phyloP scores from a whole-genome alignment of 2,113 vertebrate genomes.

The Sceloporus tristichus region DNA sequence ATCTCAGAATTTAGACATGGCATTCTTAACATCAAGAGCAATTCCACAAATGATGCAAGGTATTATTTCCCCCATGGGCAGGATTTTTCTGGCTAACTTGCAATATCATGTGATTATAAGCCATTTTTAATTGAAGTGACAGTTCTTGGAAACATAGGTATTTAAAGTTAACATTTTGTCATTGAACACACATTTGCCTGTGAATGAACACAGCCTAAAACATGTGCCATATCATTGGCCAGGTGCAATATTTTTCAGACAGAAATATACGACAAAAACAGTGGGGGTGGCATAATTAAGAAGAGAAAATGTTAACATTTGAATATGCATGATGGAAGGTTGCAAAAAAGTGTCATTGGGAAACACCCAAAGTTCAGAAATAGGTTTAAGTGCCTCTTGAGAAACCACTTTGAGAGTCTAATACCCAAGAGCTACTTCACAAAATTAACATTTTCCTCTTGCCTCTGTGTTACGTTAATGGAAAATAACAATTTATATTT shows the following conservation, averaged over 20 bases:
- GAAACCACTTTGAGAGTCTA: not conserved
- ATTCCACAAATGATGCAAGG: not conserved
- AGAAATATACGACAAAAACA: not conserved
- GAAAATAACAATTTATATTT: not conserved
- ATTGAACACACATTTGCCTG: not conserved
- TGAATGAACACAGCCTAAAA: not conserved
- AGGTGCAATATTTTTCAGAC: not conserved
- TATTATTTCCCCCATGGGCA: not conserved
- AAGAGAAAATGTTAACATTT: not conserved
- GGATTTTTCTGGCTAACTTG: not conserved
- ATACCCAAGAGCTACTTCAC: not conserved
- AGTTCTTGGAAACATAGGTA: not conserved
- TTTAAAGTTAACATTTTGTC: not conserved
- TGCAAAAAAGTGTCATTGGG: not conserved
- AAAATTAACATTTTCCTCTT: not conserved
- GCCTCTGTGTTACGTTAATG: too few relatives aligned
- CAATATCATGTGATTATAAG: not conserved
- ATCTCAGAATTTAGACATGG: not conserved
- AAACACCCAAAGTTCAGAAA: not conserved
- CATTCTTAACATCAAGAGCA: not conserved
- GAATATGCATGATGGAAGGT: not conserved
- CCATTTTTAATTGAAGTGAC: slow-evolving; percentile 1
- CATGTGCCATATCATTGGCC: not conserved
- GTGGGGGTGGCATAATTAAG: not conserved
- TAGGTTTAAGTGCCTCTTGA: not conserved